These are phyloP conservation scores for Paradoxurus hermaphroditus DNA, from an alignment of 2,113 vertebrate species.

Conservation along the genomic window DNA sequence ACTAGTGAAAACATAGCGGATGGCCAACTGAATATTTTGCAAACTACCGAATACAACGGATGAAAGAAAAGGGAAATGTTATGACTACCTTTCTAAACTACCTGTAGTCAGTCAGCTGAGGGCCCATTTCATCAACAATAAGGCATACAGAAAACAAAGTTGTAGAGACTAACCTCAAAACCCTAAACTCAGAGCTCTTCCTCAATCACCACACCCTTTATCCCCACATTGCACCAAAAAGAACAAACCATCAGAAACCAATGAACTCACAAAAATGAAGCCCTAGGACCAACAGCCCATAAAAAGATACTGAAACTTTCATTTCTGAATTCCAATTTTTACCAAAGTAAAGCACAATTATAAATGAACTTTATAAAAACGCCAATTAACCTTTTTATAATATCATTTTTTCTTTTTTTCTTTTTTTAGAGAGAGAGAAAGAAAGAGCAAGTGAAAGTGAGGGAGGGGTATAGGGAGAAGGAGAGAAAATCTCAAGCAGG, in stretches of 20 bases:
- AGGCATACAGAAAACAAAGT: neutral
- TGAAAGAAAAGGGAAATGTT: neutral
- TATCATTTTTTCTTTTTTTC: neutral
- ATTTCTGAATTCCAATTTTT: neutral
- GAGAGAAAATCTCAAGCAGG: no score
- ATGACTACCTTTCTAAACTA: neutral
- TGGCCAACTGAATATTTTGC: neutral
- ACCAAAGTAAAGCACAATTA: neutral
- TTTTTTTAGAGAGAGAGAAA: neutral
- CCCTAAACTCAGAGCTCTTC: neutral
- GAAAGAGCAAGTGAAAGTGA: no score
- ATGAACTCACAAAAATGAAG: neutral
- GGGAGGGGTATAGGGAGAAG: no score
- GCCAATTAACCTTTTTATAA: neutral
- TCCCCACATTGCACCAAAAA: neutral
- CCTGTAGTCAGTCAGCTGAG: neutral
- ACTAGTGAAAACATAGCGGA: neutral
- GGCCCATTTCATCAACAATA: neutral
- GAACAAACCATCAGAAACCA: neutral
- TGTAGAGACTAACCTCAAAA: neutral
- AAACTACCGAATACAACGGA: neutral
- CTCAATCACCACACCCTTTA: neutral
- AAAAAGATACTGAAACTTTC: neutral
- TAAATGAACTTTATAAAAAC: neutral
- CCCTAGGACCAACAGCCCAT: neutral